Evolutionary conservation across 2,888 invertebrate species (phyloP).

Genomic region (Cosmia pyralina): DNA sequence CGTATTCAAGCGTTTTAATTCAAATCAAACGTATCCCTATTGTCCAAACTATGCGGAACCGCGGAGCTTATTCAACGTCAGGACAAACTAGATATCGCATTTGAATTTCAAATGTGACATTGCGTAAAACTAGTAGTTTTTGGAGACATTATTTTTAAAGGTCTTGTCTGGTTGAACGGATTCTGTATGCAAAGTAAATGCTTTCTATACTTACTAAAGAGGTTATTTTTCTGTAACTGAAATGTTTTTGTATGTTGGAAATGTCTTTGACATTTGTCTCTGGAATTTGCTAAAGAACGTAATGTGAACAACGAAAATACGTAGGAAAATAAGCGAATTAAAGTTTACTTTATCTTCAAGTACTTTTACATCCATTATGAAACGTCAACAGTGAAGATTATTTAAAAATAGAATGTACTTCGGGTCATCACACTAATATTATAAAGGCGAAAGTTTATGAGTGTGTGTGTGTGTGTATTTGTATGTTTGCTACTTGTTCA

Average conservation of each 20-base stretch:
- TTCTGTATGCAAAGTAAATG: slow-evolving; percentile 15
- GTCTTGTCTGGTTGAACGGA: slow-evolving; percentile 28
- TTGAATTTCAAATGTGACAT: slow-evolving; percentile 69
- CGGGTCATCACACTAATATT: neutral
- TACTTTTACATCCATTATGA: neutral
- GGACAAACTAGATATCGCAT: slow-evolving; percentile 66
- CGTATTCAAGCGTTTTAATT: slow-evolving; percentile 60
- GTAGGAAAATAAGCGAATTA: neutral
- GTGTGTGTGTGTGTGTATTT: no score
- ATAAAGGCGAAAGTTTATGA: no score
- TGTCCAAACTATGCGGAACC: slow-evolving; percentile 58
- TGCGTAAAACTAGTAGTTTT: slow-evolving; percentile 54
- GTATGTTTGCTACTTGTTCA: no score
- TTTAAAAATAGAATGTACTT: neutral
- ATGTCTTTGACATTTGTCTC: slow-evolving; percentile 8
- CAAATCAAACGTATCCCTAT: slow-evolving; percentile 52
- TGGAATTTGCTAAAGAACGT: neutral
- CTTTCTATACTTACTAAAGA: slow-evolving; percentile 9
- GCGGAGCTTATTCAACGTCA: slow-evolving; percentile 51
- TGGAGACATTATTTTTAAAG: slow-evolving; percentile 53
- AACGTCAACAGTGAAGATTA: neutral
- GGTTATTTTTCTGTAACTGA: slow-evolving; percentile 17
- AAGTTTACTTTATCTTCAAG: neutral
- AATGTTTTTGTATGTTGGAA: slow-evolving; percentile 6
- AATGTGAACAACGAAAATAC: neutral